A percentile compares a stretch with the other conserved stretches of the same genome.
These are phyloP conservation scores for Drosophila trapezifrons DNA, from an alignment of 1,140 invertebrate genomes.

Conservation along the genomic window DNA sequence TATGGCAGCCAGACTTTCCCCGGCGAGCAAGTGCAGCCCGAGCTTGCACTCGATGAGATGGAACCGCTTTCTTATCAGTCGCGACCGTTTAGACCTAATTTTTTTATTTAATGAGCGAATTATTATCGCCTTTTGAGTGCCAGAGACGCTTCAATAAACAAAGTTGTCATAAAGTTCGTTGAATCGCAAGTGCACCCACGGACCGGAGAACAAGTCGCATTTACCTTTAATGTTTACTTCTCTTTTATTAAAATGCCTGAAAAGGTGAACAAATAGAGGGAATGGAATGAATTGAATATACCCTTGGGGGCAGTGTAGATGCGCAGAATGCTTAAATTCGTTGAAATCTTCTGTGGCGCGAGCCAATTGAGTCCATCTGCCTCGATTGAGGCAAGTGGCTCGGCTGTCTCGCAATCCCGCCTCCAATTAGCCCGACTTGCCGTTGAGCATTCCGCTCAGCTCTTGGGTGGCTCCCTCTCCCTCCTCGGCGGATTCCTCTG, in stretches of 20 bases:
- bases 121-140: conserved; percentile 28
- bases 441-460: conserved; percentile 55
- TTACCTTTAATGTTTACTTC: neutral
- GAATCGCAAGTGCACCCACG: conserved; percentile 12
- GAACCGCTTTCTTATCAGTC: conserved; percentile 31
- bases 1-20: conserved; percentile 2
- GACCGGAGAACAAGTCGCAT: conserved; percentile 10
- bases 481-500: neutral
- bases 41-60: conserved; percentile 32
- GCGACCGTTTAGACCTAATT: conserved; percentile 56
- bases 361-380: conserved; percentile 31
- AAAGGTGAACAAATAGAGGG: conserved; percentile 44
- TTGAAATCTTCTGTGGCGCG: conserved; percentile 14
- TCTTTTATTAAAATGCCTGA: conserved; percentile 41
- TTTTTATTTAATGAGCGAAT: conserved; percentile 15
- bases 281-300: conserved; percentile 46
- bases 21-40: conserved; percentile 21
- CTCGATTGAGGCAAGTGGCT: conserved; percentile 9
- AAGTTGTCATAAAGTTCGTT: conserved; percentile 32
- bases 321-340: conserved; percentile 71
- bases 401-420: neutral
- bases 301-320: conserved; percentile 32
- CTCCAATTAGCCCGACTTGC: conserved; percentile 22
- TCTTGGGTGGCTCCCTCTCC: conserved; percentile 33
- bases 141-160: conserved; percentile 18